A percentile compares a stretch with the other conserved stretches of the same genome.
These are phyloP conservation scores for Anguilla megastoma DNA, from an alignment of 2,797 vertebrate genomes.

Conservation along the genomic window DNA sequence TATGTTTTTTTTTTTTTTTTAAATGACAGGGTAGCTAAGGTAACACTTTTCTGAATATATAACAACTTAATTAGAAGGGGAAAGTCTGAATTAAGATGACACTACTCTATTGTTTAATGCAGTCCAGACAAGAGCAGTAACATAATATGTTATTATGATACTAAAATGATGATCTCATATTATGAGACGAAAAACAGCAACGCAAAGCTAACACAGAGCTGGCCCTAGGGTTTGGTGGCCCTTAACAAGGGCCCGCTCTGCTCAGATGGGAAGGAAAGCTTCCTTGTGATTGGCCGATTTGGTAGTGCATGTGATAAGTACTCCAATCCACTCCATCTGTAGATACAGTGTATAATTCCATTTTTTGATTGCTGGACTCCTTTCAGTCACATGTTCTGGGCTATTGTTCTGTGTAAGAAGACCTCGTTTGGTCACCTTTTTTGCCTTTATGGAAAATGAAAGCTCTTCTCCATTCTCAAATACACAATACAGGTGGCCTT, in stretches of 20 bases:
- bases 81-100: too few species aligned
- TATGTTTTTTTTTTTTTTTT: too few species aligned
- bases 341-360: neutral
- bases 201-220: neutral
- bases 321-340: neutral
- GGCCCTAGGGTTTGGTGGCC: too few species aligned
- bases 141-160: too few species aligned
- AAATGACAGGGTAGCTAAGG: too few species aligned
- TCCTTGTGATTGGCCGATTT: neutral
- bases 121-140: too few species aligned
- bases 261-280: neutral
- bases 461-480: slow-evolving; percentile 46
- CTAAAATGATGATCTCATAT: too few species aligned
- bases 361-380: neutral
- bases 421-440: slow-evolving; percentile 46
- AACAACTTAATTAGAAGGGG: too few species aligned
- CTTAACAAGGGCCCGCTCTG: too few species aligned
- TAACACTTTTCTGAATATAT: too few species aligned
- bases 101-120: too few species aligned
- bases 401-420: slow-evolving; percentile 45
- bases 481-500: slow-evolving; percentile 50
- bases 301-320: neutral
- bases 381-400: neutral
- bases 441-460: slow-evolving; percentile 37
- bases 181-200: neutral